phyloP scores from a whole-genome alignment of 1,140 invertebrate genomes.

The Venturia canescens region DNA sequence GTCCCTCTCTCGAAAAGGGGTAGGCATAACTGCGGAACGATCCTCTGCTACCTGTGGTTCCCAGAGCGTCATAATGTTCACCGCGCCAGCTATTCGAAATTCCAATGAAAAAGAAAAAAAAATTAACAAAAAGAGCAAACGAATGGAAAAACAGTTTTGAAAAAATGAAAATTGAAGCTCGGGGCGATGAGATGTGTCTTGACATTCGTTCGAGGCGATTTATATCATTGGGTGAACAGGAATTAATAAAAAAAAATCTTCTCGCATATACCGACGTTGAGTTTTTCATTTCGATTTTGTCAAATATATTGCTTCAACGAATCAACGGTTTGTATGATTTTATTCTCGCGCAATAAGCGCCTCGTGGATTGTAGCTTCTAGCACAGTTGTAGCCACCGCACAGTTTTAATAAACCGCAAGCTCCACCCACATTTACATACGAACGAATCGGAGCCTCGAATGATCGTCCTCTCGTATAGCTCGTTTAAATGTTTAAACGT shows the following conservation, averaged over 20 bases:
- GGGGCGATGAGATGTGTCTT: constrained; percentile 1
- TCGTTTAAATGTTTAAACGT: no score
- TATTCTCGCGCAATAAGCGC: no score
- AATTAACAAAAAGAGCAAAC: background rate
- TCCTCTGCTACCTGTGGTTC: constrained; percentile 63
- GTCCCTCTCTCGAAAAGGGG: constrained; percentile 53
- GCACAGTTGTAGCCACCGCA: background rate
- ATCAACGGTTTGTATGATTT: background rate
- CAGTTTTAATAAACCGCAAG: no score
- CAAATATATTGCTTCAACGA: no score
- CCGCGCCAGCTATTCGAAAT: constrained; percentile 30
- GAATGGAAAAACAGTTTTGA: background rate
- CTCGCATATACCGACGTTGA: background rate
- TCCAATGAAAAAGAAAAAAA: background rate
- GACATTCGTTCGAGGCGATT: constrained; percentile 19
- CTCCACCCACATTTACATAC: no score
- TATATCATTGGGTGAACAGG: constrained; percentile 13
- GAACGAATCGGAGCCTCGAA: no score
- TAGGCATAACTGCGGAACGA: constrained; percentile 52
- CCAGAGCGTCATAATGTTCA: constrained; percentile 27
- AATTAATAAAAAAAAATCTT: background rate
- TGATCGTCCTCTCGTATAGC: no score
- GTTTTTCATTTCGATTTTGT: no score
- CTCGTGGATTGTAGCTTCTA: background rate
- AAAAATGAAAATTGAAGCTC: background rate